These are phyloP conservation scores for Anomalospiza imberbis DNA, from an alignment of 2,797 vertebrate species.

Conservation along the genomic window DNA sequence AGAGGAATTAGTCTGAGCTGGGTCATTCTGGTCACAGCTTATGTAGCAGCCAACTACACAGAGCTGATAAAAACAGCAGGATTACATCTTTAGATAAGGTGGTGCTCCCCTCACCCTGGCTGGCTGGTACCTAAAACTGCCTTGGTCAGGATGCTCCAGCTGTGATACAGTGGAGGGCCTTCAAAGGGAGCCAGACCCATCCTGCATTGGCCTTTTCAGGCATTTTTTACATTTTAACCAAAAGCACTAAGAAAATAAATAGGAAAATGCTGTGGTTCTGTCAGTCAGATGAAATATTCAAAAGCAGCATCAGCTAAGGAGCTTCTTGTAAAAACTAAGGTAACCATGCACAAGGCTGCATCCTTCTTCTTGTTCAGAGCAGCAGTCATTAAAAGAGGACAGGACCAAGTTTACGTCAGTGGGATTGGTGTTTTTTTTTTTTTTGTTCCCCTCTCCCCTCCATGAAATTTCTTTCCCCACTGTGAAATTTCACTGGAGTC, in stretches of 20 bases:
- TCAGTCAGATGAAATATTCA: background rate
- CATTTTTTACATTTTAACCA: background rate
- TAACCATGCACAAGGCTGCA: background rate
- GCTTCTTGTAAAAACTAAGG: background rate
- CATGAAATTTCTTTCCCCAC: background rate
- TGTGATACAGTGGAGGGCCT: background rate
- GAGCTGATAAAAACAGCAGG: background rate
- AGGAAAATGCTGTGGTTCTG: background rate
- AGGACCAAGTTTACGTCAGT: rapidly evolving
- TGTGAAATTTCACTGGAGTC: background rate
- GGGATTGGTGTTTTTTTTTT: background rate
- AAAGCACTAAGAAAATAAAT: background rate
- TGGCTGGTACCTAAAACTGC: background rate
- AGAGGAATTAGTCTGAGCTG: background rate
- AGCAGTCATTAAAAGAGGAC: background rate
- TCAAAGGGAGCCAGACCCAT: background rate
- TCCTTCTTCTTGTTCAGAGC: background rate
- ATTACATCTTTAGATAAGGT: background rate
- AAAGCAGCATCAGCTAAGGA: background rate
- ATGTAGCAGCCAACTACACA: background rate
- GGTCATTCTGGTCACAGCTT: background rate
- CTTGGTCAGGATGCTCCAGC: background rate
- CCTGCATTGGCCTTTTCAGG: background rate
- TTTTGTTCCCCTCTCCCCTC: background rate
- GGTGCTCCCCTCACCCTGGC: background rate